Base-by-base conservation (phyloP, 2,797 vertebrate species). In the Semotilus atromaculatus region DNA sequence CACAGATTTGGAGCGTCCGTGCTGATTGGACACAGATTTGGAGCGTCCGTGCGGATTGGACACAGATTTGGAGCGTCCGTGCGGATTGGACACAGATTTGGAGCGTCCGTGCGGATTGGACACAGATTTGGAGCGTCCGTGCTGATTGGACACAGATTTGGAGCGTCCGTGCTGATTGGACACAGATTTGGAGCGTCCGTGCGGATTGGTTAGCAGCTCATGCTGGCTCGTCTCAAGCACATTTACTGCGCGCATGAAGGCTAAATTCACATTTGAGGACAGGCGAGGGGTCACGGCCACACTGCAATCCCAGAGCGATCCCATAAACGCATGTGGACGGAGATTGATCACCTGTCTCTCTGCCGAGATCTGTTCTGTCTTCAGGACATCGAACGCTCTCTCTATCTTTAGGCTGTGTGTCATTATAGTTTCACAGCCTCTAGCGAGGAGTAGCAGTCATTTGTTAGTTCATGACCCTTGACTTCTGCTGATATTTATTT, bases 401-500 rank as follows among this genome's bases (percentile, higher is more conserved):
- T 60, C 75, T 77, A 77, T 62, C 55, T 77, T 62, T 77, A 77
- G 55, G 36, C 55, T 62, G 75, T 60, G 45, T 16, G 45, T 48
- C 14, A 16, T 77, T 62, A 43, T 29, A 77, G 48, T 58, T 8
- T 23, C 45, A 34, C 72, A 23, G 16, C 31, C 71, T 21, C 51
- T 13, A 55, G 73, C 2, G 45, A 74, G 29, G 45, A 74, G 29
- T 23, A 31, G 36, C 19, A 68, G 13, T 21, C 38, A 31, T 68
- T 73, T 21, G 14, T 73, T 21, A 4, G 21, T 77, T 40, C 31
- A 40, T 60, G 53, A 60, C 53, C 55, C n/a, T 43, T 18, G 34
- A 38, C 38, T 13, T 19, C 58, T 31, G 76, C 6, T 23, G 26
- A 34, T 66, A 23, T 64, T 66, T 66, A 66, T 45, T 34, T 45